These are phyloP conservation scores for Pogonocichla stellata DNA, from an alignment of 2,113 vertebrate genomes.

Conservation along the genomic window DNA sequence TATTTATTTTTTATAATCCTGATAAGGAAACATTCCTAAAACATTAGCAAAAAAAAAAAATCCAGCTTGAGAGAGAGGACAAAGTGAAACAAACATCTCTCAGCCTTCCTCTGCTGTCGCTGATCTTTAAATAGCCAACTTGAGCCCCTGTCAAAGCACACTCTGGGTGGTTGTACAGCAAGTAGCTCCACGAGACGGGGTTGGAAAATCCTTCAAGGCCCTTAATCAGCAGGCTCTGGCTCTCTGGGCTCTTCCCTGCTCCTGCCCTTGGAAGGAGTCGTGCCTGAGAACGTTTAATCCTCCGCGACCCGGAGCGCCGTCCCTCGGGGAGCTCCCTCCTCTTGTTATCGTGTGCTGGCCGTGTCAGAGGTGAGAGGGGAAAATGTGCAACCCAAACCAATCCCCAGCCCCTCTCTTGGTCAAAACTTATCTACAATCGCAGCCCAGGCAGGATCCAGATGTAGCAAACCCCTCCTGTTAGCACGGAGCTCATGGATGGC, in stretches of 20 bases:
- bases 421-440: background rate
- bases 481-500: background rate
- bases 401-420: background rate
- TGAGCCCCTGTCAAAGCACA: background rate
- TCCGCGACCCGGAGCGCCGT: constrained; percentile 49
- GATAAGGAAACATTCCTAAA: constrained; percentile 66
- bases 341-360: constrained; percentile 49
- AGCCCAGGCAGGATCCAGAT: background rate
- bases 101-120: background rate
- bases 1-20: constrained; percentile 63
- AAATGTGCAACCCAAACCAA: constrained; percentile 41
- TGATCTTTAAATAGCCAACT: background rate
- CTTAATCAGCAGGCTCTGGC: background rate
- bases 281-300: constrained; percentile 59
- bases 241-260: background rate
- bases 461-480: background rate
- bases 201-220: constrained; percentile 24
- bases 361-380: constrained; percentile 73
- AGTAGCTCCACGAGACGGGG: background rate
- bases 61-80: background rate
- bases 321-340: constrained; percentile 53
- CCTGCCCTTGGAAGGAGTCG: constrained; percentile 38
- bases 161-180: background rate
- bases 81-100: background rate
- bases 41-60: constrained; percentile 29